Base-by-base conservation (phyloP, 2,888 invertebrate species). In the Philopedon plagiatum region DNA sequence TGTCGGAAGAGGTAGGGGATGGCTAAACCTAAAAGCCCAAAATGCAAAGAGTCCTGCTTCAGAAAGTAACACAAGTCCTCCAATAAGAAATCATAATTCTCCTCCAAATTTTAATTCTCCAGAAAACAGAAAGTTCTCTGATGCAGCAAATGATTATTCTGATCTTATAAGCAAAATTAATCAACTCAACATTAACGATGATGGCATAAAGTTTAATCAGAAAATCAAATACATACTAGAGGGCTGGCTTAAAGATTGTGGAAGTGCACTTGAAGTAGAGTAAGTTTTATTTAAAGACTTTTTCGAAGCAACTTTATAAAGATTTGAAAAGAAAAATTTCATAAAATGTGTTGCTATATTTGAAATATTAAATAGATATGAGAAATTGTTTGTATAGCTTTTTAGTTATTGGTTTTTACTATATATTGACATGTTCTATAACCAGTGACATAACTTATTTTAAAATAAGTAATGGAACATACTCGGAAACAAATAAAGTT, bases 161-260 rank as follows among this genome's bases (percentile, higher is more conserved):
- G 76, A 74, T 71, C 76, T 85, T 23, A 75, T 84, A 19, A 76
- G 76, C 5, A 76, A 77, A 70, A 76, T 85, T n/a, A 80, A 80
- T 54, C 78, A 81, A 67, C 75, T 85, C 23, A 80, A 80, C 74
- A 64, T 79, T 8, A 77, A 79, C 8, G 86, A 86, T 74, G 85
- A 86, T 77, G 85, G 85, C 5, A 85, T 85, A 57, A 73, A 81
- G 68, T 80, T 85, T 64, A 85, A 85, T 75, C 81, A 83, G 67
- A 86, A 85, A 76, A 77, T 85, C 13, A 82, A 81, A 74, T 76
- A 80, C 68, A 81, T 85, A 39, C 71, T 82, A 21, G 80, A 83
- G 60, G 77, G 76, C 44, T 83, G 84, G 82, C 73, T 76, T 19
- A 71, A 80, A 23, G 80, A 80, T 29, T 85, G 85, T 73, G 61